These are phyloP conservation scores for Apis cerana DNA, from an alignment of 1,140 invertebrate genomes.

Conservation along the genomic window DNA sequence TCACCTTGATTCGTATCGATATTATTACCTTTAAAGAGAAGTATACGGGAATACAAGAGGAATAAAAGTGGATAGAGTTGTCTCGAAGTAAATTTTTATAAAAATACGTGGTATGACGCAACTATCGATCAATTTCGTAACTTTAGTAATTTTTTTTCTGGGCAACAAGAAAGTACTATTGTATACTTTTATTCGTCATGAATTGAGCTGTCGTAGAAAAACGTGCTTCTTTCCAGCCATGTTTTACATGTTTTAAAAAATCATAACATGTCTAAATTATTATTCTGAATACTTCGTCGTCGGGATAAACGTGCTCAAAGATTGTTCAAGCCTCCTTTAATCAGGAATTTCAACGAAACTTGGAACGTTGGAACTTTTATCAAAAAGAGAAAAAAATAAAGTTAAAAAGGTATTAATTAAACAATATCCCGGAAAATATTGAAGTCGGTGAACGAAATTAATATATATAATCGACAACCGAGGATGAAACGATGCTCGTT, in stretches of 20 bases:
- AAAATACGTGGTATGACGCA: not conserved
- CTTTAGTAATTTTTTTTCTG: not conserved
- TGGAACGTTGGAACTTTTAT: no score
- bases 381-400: no score
- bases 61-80: not conserved
- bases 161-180: not conserved
- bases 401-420: not conserved
- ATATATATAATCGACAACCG: not conserved
- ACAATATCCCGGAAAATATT: not conserved
- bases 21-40: conserved; percentile 4
- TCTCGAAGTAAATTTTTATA: not conserved
- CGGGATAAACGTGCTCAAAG: conserved; percentile 1
- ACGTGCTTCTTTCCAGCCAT: not conserved
- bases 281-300: not conserved
- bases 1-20: conserved; percentile 9
- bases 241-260: not conserved
- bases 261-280: not conserved
- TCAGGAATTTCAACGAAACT: not conserved
- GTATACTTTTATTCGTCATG: not conserved
- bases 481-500: not conserved
- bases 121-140: not conserved
- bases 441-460: not conserved
- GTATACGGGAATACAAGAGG: not conserved
- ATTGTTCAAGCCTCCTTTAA: not conserved
- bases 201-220: not conserved